These are phyloP conservation scores for Pammene aurita DNA, from an alignment of 2,888 invertebrate species.

Conservation along the genomic window DNA sequence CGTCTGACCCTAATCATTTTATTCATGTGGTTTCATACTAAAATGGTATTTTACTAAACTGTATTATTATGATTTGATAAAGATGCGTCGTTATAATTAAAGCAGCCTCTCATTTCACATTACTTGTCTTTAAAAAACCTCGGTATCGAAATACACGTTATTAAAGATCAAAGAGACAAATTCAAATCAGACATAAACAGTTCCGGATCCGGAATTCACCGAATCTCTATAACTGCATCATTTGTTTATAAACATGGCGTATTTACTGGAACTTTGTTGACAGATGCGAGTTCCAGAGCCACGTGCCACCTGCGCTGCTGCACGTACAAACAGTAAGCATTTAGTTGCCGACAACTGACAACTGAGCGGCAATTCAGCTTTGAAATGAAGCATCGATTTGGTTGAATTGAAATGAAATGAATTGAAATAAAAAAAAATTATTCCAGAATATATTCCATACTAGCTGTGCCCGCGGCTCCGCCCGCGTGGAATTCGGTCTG, in stretches of 20 bases:
- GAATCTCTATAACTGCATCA: neutral
- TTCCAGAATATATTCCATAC: no score
- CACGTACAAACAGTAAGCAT: slow-evolving; percentile 26
- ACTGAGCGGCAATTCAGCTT: neutral
- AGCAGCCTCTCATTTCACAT: no score
- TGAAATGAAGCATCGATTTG: neutral
- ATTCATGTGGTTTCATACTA: no score
- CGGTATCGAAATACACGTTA: neutral
- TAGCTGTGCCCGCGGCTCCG: no score
- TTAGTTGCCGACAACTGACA: neutral
- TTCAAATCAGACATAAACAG: no score
- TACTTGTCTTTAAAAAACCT: neutral
- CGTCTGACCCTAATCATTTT: no score
- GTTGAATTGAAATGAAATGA: no score
- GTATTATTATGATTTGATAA: no score
- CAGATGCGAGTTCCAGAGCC: slow-evolving; percentile 47
- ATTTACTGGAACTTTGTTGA: slow-evolving; percentile 47
- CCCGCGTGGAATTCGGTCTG: no score
- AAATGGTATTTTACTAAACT: no score
- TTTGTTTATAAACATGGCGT: slow-evolving; percentile 51
- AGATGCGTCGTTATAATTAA: no score
- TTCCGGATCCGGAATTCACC: neutral
- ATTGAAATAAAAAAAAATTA: no score
- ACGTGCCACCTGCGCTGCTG: slow-evolving; percentile 16
- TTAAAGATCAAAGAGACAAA: neutral